phyloP scores from a whole-genome alignment of 1,140 invertebrate genomes.

The Brachionus plicatilis region DNA sequence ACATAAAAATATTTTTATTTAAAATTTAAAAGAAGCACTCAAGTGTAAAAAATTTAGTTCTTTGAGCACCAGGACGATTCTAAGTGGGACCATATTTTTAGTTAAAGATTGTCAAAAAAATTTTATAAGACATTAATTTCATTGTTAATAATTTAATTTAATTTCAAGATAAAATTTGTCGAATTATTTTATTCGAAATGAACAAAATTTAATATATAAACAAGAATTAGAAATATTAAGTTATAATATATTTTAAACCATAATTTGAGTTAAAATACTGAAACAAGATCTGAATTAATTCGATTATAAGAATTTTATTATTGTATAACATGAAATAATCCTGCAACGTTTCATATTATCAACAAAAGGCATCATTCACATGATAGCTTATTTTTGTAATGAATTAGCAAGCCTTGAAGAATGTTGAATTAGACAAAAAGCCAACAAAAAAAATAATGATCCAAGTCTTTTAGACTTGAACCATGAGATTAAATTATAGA shows the following conservation, averaged over 20 bases:
- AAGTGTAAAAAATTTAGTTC: no score
- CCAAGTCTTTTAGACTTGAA: neutral
- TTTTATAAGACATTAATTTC: no score
- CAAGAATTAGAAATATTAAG: conserved; percentile 15
- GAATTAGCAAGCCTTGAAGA: neutral
- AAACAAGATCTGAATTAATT: neutral
- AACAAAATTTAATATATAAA: neutral
- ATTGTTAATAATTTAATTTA: neutral
- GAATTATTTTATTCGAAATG: neutral
- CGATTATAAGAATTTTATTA: neutral
- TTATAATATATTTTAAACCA: neutral
- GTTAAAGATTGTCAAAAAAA: no score
- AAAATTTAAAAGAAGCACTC: no score
- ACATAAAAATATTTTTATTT: no score
- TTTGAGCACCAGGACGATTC: no score
- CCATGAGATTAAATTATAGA: neutral
- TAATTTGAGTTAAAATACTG: neutral
- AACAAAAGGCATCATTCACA: neutral
- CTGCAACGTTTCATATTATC: neutral
- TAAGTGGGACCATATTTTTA: no score
- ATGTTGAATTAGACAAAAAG: neutral
- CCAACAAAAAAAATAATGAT: neutral
- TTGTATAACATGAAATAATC: neutral
- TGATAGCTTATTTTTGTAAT: neutral
- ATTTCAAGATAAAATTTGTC: neutral